phyloP scores from a whole-genome alignment of 2,888 invertebrate species.

The Ischnura elegans region DNA sequence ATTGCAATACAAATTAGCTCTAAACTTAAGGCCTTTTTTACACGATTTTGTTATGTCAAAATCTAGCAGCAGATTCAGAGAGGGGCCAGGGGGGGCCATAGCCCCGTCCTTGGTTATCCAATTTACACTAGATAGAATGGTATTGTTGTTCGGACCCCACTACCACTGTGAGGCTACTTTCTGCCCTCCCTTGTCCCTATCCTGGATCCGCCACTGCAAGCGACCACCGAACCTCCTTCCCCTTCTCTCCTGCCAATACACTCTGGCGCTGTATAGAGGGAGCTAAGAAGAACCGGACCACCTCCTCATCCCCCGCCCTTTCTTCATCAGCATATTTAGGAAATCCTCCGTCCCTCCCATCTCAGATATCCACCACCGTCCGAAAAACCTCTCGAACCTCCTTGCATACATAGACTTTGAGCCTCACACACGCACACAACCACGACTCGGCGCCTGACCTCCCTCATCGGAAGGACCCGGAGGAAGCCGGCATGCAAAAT shows the following conservation, averaged over 20 bases:
- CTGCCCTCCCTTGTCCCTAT: no score
- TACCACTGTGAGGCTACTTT: no score
- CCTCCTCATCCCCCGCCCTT: constrained; percentile 1
- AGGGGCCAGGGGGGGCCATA: no score
- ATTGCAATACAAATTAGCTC: no score
- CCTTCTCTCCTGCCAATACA: background rate
- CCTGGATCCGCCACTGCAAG: no score
- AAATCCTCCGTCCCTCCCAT: constrained; percentile 29
- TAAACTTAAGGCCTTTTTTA: no score
- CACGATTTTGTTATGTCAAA: constrained; percentile 2
- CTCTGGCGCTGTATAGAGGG: background rate
- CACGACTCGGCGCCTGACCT: constrained; percentile 28
- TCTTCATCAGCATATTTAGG: constrained; percentile 63
- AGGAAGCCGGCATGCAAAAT: constrained; percentile 63
- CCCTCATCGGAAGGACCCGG: constrained; percentile 45
- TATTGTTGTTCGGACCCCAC: no score
- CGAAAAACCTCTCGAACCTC: constrained; percentile 25
- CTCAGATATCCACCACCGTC: constrained; percentile 25
- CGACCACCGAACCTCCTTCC: background rate
- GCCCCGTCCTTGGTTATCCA: no score
- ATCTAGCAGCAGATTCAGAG: no score
- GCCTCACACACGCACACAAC: background rate
- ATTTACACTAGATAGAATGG: no score
- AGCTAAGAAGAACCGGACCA: background rate
- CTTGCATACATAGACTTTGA: background rate